Evolutionary conservation across 2,888 invertebrate species (phyloP).

Genomic region (Phortica okadai): DNA sequence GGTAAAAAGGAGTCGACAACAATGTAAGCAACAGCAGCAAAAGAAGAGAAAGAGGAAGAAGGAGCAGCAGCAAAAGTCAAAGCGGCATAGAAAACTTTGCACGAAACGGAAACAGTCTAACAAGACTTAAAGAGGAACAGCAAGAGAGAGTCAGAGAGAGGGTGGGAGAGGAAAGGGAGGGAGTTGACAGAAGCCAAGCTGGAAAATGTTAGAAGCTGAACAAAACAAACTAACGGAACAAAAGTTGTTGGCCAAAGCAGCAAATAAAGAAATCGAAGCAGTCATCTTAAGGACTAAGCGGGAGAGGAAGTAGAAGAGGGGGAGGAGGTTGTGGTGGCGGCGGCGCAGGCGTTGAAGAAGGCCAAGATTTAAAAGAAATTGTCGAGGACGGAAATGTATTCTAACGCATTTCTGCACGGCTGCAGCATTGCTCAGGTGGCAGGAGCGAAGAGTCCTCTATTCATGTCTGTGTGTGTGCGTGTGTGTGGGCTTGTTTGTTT

Average conservation of each 20-base stretch:
- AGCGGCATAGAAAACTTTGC: background rate
- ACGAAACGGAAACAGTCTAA: background rate
- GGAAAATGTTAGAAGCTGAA: background rate
- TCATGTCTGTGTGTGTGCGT: conserved; percentile 26
- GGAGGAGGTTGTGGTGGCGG: background rate
- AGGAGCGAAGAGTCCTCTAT: conserved; percentile 24
- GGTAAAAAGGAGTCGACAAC: conserved; percentile 31
- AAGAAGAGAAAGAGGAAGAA: background rate
- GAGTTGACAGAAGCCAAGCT: background rate
- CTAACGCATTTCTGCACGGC: conserved; percentile 1
- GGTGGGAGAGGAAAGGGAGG: background rate
- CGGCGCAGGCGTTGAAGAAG: background rate
- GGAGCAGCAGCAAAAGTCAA: conserved; percentile 26
- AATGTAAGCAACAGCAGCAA: conserved; percentile 16
- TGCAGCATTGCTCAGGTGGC: conserved; percentile 3
- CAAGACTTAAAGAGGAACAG: background rate
- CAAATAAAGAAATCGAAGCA: too few relatives aligned
- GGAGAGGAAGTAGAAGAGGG: background rate
- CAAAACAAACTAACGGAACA: background rate
- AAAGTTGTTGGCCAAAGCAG: background rate
- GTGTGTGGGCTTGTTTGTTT: conserved; percentile 25
- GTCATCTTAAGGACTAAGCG: too few relatives aligned
- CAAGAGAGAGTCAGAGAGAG: background rate
- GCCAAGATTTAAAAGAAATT: background rate
- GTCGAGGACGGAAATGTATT: background rate